Conservation (phyloP, 1,140 invertebrate species). For the Chionoecetes opilio region DNA sequence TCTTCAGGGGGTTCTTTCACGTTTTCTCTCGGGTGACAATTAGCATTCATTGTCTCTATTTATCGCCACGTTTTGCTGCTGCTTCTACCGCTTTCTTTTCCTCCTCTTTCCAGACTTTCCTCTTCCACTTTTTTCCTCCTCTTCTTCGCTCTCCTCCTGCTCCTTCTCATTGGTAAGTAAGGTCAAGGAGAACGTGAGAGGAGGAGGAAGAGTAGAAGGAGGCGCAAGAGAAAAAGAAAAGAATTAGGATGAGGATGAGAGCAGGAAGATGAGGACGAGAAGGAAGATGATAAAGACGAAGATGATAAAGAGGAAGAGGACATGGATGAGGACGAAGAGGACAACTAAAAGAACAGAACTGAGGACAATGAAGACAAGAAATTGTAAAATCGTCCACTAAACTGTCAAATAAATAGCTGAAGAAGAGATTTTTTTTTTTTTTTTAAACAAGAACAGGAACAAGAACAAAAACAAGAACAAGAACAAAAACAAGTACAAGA, state of each 20-base stretch:
- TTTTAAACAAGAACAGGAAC: too few relatives aligned
- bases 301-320: not conserved
- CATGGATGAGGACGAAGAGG: not conserved
- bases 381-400: not conserved
- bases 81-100: not conserved
- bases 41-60: constrained; percentile 3
- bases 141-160: not conserved
- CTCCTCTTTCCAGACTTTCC: not conserved
- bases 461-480: too few relatives aligned
- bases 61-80: constrained; percentile 6
- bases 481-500: too few relatives aligned
- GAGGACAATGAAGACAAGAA: not conserved
- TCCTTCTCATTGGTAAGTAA: not conserved
- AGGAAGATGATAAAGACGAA: not conserved
- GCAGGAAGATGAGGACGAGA: not conserved
- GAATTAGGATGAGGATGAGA: not conserved
- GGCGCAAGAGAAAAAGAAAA: not conserved
- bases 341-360: not conserved
- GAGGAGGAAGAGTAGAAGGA: constrained; percentile 35
- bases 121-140: not conserved
- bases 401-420: too few relatives aligned
- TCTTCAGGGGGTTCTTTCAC: not conserved
- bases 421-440: too few relatives aligned
- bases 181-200: not conserved
- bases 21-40: not conserved